Conservation (phyloP, 2,888 invertebrate genomes). For the Diadegma fenestrale region DNA sequence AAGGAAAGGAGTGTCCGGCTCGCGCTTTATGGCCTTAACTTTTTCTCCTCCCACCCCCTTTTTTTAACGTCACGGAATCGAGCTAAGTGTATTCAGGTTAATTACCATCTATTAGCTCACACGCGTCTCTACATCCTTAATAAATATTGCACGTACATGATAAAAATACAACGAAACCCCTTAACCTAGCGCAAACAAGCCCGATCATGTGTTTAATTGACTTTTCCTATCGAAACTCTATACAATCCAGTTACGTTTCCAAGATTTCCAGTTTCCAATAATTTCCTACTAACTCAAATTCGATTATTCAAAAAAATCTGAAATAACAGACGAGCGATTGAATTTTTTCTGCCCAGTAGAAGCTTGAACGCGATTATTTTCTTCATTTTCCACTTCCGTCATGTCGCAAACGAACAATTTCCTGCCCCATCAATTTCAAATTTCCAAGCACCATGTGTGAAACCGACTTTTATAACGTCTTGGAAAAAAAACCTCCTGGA, state of each 20-base stretch:
- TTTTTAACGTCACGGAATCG: conserved; percentile 67
- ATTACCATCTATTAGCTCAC: conserved; percentile 70
- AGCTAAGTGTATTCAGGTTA: conserved; percentile 71
- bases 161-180: not conserved
- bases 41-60: conserved; percentile 38
- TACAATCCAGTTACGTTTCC: conserved; percentile 8
- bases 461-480: not conserved
- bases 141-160: not conserved
- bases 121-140: conserved; percentile 23
- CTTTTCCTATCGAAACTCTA: conserved; percentile 45
- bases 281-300: too few relatives aligned
- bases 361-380: not conserved
- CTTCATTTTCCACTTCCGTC: not conserved
- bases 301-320: too few relatives aligned
- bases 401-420: not conserved
- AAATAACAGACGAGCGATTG: not conserved
- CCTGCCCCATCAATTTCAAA: not conserved
- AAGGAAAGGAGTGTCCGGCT: conserved; percentile 67
- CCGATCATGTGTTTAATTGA: conserved; percentile 53
- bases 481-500: not conserved
- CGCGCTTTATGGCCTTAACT: conserved; percentile 29
- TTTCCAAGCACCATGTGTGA: not conserved
- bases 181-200: not conserved
- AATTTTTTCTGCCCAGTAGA: not conserved
- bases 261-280: not conserved